Evolutionary conservation across 2,888 invertebrate species (phyloP).

Genomic region (Cryptus viduatorius): DNA sequence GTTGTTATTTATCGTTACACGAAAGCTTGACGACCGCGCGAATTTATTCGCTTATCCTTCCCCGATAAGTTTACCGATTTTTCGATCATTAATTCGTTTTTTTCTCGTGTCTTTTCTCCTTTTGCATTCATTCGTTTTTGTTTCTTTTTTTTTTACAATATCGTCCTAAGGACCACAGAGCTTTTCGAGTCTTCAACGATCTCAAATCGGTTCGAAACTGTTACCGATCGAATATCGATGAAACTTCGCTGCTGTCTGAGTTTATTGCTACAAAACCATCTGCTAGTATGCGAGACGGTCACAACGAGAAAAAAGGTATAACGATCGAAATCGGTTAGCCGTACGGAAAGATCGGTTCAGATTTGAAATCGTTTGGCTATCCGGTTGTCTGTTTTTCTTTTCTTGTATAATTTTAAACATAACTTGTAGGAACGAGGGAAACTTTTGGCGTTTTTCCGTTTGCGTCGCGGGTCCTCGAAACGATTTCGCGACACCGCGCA

Average conservation of each 20-base stretch:
- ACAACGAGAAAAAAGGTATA: background rate
- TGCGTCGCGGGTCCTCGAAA: background rate
- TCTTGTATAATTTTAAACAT: background rate
- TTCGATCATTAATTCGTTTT: slow-evolving; percentile 13
- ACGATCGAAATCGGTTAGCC: background rate
- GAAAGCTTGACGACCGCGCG: background rate
- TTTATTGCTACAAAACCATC: background rate
- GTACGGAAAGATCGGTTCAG: background rate
- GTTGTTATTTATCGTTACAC: background rate
- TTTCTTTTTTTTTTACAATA: slow-evolving; percentile 27
- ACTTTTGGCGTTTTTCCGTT: background rate
- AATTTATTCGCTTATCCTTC: background rate
- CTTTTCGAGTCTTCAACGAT: background rate
- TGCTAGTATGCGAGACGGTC: background rate
- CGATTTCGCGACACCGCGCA: background rate
- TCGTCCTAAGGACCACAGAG: background rate
- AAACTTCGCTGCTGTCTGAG: background rate
- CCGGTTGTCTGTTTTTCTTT: background rate
- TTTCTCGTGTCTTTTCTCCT: background rate
- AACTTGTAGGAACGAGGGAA: background rate
- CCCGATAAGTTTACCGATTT: slow-evolving; percentile 4
- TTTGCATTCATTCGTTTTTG: background rate
- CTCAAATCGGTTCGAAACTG: background rate
- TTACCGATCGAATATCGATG: background rate
- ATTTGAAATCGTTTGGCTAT: background rate